Evolutionary conservation across 1,140 invertebrate genomes (phyloP), one percentile per base, ranked within the genome.

Genomic region (Centruroides sculpturatus): DNA sequence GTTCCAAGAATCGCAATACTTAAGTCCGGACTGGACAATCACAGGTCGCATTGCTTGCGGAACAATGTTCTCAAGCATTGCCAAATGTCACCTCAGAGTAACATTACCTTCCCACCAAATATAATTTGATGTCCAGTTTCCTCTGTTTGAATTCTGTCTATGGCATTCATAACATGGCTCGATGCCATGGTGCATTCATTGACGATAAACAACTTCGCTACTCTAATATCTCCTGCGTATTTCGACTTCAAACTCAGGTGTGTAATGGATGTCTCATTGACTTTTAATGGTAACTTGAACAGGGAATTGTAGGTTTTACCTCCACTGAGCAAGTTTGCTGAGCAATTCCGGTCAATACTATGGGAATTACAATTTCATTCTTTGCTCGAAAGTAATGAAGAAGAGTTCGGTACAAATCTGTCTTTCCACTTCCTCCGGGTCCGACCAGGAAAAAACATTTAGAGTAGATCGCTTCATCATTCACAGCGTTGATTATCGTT

Each of bases 321-420:
- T 5, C 58, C 53, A 11, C n/a, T 5, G 11, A 59, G 10, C 23
- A 59, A 35, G n/a, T 55, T 57, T 6, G 58, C 58, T 0, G n/a
- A n/a, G 58, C 58, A 56, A 59, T 59, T 59, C 58, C 58, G 5
- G 58, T 59, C 10, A 0, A 55, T 9, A 52, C 58, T 10, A 47
- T 34, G 6, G 58, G 50, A 7, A 59, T 11, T 0, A 56, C 58
- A 12, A 34, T 56, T 12, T 56, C 13, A 7, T 55, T 23, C 7
- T 3, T 7, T n/a, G 54, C 58, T 35, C 52, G 50, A 57, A 55
- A 5, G 5, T 5, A 5, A 55, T 41, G n/a, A n/a, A 56, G 5
- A 5, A 59, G 4, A 53, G 34, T 11, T 46, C 57, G 1, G 35
- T 59, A 59, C 4, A 59, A 0, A 56, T 35, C 57, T 34, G 52